Evolutionary conservation across 2,797 vertebrate genomes (phyloP), one percentile per base, ranked within the genome.

Genomic region (Heteromormyrus szaboi): DNA sequence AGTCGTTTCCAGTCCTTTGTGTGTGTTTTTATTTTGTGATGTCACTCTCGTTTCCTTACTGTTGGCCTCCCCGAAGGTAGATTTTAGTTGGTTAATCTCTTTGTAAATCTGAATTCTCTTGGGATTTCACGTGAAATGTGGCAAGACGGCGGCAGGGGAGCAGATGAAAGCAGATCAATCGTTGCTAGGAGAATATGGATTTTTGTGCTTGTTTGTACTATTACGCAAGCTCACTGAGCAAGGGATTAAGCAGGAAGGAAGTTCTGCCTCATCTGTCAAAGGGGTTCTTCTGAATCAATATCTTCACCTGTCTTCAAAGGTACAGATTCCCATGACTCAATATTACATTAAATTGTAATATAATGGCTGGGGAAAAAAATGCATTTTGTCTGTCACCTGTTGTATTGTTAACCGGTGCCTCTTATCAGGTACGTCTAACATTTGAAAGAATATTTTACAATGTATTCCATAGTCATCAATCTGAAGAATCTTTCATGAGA

Each of bases 151-250:
- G 33, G 33, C n/a, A 88, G 25, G 83, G 84, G 53, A 54, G 62
- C n/a, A 89, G 72, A 90, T 87, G 87, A 84, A 89, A 65, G 37
- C 85, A 72, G 89, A 89, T 90, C 91, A 89, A 33, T 90, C 83
- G 90, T 88, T 90, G 89, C 90, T 89, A 91, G 86, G 88, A 88
- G 89, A 85, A 88, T 86, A 86, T 56, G 89, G 56, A 86, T 90
- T 84, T 46, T 85, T 89, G 41, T 44, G 56, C 76, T 89, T 37
- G 86, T 79, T 54, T 86, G 87, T 25, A n/a, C 72, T 79, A n/a
- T 84, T 51, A 25, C 59, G 22, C 37, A 87, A 84, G 51, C 65
- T 54, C n/a, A 48, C 62, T 48, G 37, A 19, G n/a, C 25, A 2
- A 33, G 29, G 29, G 72, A 87, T 89, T 85, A 85, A 65, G 44